phyloP scores from a whole-genome alignment of 1,140 invertebrate species.

The Cataglyphis hispanica region DNA sequence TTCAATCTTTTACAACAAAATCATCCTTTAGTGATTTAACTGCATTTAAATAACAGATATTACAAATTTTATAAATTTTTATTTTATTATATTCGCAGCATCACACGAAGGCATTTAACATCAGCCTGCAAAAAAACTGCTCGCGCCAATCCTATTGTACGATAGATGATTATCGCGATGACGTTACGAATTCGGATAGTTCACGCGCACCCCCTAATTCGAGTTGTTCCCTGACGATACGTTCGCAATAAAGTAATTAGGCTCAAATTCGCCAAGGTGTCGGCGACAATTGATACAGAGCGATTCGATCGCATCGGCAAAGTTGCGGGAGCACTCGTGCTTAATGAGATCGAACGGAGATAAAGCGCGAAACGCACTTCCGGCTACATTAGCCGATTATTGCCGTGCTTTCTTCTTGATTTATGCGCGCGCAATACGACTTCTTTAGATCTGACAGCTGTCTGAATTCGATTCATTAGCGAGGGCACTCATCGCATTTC shows the following conservation, averaged over 20 bases:
- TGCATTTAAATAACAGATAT: not conserved
- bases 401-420: conserved; percentile 65
- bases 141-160: not conserved
- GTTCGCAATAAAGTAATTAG: conserved; percentile 68
- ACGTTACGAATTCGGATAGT: conserved; percentile 6
- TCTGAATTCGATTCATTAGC: conserved; percentile 62
- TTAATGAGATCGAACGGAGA: conserved; percentile 78
- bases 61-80: not conserved
- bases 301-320: conserved; percentile 76
- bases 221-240: conserved; percentile 30
- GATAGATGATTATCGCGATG: conserved; percentile 18
- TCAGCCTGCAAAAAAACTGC: not conserved
- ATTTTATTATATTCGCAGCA: too few relatives aligned
- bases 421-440: conserved; percentile 36
- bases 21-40: not conserved
- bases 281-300: conserved; percentile 76
- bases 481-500: conserved; percentile 51
- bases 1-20: not conserved
- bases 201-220: conserved; percentile 29
- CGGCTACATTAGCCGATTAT: conserved; percentile 33
- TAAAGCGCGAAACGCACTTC: conserved; percentile 59
- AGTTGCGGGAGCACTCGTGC: conserved; percentile 78
- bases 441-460: conserved; percentile 33
- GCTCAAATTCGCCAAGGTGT: conserved; percentile 61
- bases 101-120: not conserved